phyloP scores from a whole-genome alignment of 2,888 invertebrate species.

The Euproctis similis region DNA sequence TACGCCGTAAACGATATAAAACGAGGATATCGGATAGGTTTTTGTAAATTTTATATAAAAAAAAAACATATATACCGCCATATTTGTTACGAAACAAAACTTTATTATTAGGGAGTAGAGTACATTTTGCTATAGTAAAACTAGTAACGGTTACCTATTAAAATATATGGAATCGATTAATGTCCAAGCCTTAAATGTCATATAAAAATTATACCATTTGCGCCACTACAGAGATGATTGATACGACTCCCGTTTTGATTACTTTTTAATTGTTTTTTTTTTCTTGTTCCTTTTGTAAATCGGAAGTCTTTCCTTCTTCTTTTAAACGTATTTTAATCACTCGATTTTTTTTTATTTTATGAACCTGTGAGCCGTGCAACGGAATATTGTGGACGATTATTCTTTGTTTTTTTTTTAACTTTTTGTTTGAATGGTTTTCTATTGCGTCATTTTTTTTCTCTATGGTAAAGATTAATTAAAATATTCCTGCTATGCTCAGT shows the following conservation, averaged over 20 bases:
- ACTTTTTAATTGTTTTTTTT: conserved; percentile 15
- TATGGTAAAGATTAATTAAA: too few species aligned
- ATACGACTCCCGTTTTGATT: conserved; percentile 25
- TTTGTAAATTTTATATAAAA: conserved; percentile 13
- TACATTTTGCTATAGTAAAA: conserved; percentile 4
- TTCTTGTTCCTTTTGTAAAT: conserved; percentile 3
- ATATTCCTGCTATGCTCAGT: too few species aligned
- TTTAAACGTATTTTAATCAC: background rate
- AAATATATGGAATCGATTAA: conserved; percentile 48
- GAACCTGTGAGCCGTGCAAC: conserved; percentile 3
- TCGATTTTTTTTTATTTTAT: conserved; percentile 2
- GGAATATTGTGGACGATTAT: background rate
- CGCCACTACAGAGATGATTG: conserved; percentile 24
- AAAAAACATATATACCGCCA: conserved; percentile 9
- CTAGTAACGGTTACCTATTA: conserved; percentile 25
- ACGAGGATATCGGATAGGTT: conserved; percentile 7
- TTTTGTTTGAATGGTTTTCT: too few species aligned
- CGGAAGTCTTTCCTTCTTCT: background rate
- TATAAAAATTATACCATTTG: conserved; percentile 34
- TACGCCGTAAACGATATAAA: conserved; percentile 7
- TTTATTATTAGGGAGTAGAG: background rate
- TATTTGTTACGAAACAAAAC: conserved; percentile 4
- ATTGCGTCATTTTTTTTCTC: too few species aligned
- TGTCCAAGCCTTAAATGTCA: conserved; percentile 39
- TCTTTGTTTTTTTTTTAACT: background rate